Evolutionary conservation across 2,888 invertebrate species (phyloP), one percentile per base, ranked within the genome.

Genomic region (Dynastes hyllus): DNA sequence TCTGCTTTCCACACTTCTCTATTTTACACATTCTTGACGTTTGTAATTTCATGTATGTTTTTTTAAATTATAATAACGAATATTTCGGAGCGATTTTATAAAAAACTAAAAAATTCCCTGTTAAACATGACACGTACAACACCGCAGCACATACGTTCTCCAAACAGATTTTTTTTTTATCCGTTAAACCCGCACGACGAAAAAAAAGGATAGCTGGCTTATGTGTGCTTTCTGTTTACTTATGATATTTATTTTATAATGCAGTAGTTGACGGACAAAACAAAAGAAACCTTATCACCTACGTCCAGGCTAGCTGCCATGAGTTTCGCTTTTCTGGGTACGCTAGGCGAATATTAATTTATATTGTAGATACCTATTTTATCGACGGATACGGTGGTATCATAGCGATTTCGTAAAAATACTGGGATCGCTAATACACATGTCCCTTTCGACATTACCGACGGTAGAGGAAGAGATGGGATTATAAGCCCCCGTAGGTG

Each of bases 231-330:
- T 37, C 13, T 80, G 80, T 80, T 80, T 78, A 78, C 75, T 78
- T 80, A 75, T 75, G 61, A 77, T 80, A 80, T 80, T 80, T 61
- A 61, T 61, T 61, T 61, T 80, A 80, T 73, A 78, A 80, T 80
- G 78, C 80, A 80, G 80, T 76, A 75, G 55, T 63, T 76, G 76
- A 40, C 61, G 58, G 63, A 58, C 61, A 40, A 58, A 61, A 76
- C 76, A 76, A 58, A 58, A 76, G 58, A 63, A 63, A 76, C 63
- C 76, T 76, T 76, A 76, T 76, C 76, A 58, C 76, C 50, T 37
- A 37, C 61, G 76, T 76, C 76, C 76, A 76, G 76, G 61, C 63
- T 63, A 45, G 63, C 58, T 63, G 76, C 63, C 76, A 61, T 40
- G 76, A 50, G 51, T 63, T 37, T 32, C 61, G 61, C 76, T 40